Percentiles rank a stretch among this genome's conserved stretches.
phyloP scores from a whole-genome alignment of 2,797 vertebrate species.

The Girardinus metallicus region DNA sequence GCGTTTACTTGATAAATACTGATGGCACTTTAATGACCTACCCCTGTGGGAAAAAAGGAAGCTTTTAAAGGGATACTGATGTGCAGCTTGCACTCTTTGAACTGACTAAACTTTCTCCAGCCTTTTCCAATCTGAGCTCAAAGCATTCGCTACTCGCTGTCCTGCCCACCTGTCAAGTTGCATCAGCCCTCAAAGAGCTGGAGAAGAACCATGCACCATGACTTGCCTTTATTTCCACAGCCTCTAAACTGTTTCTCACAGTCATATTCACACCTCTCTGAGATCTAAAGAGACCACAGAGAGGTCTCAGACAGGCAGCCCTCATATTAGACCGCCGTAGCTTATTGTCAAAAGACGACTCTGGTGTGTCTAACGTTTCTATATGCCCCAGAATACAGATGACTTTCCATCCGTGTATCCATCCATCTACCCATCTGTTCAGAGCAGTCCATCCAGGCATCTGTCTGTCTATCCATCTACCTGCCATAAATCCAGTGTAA shows the following conservation, averaged over 20 bases:
- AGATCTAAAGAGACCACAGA: constrained; percentile 40
- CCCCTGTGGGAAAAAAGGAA: constrained; percentile 12
- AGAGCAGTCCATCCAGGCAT: constrained; percentile 18
- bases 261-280: constrained; percentile 63
- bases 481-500: background rate
- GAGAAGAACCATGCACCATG: constrained; percentile 72
- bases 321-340: constrained; percentile 29
- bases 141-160: constrained; percentile 39
- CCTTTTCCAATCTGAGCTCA: constrained; percentile 32
- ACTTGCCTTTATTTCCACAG: constrained; percentile 60
- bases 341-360: constrained; percentile 27
- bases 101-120: constrained; percentile 23
- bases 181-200: constrained; percentile 56
- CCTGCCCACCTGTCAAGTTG: constrained; percentile 69
- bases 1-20: constrained; percentile 9
- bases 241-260: constrained; percentile 39
- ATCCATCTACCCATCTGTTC: background rate
- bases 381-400: constrained; percentile 10
- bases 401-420: background rate
- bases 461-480: background rate
- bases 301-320: constrained; percentile 35
- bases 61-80: background rate
- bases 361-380: constrained; percentile 29
- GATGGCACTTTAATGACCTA: constrained; percentile 6
- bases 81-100: constrained; percentile 25